phyloP scores from a whole-genome alignment of 2,113 vertebrate species.

The Myanophis thanlyinensis region DNA sequence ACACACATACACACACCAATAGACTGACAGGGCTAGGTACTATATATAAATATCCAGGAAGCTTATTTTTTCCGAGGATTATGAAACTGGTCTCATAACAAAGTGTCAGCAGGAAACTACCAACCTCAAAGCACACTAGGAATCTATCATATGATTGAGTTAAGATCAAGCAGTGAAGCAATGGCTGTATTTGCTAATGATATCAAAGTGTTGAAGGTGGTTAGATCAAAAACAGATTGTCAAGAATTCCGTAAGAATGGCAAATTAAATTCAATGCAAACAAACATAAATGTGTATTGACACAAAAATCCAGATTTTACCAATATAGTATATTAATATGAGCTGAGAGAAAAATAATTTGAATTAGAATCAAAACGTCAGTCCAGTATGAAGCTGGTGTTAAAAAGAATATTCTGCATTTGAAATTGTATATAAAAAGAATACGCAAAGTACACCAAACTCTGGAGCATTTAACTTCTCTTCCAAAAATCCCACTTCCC shows the following conservation, averaged over 20 bases:
- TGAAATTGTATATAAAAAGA: neutral
- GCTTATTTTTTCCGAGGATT: neutral
- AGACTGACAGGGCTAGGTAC: neutral
- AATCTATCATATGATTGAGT: neutral
- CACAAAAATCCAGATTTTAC: neutral
- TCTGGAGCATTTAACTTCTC: neutral
- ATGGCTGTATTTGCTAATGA: neutral
- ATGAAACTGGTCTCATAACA: neutral
- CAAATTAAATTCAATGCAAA: neutral
- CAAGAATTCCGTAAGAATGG: neutral
- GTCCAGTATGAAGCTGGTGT: neutral
- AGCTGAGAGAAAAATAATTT: neutral
- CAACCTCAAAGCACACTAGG: neutral
- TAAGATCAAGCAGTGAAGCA: neutral
- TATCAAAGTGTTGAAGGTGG: neutral
- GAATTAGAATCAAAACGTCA: neutral
- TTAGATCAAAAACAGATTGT: neutral
- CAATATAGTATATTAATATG: neutral
- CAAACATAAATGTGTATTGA: neutral
- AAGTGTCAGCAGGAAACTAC: neutral
- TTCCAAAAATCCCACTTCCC: neutral
- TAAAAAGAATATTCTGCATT: neutral
- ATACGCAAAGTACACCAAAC: neutral
- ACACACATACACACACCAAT: neutral
- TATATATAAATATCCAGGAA: neutral